Evolutionary conservation across 2,113 vertebrate genomes (phyloP).

Genomic region (Sylvietta virens): DNA sequence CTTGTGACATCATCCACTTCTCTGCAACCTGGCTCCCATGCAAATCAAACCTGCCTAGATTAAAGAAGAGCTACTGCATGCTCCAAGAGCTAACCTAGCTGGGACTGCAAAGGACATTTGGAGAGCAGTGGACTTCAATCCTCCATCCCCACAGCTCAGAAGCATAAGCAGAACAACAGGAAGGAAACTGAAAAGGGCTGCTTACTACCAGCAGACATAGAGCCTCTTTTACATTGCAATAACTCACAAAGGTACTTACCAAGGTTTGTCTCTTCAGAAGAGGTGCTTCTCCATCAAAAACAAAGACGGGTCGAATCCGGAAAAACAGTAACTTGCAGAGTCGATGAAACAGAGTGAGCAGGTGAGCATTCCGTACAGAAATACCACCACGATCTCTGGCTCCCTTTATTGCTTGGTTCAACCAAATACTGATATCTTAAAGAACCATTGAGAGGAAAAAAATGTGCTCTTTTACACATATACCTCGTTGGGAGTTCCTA

Average conservation of each 20-base stretch:
- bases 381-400: conserved; percentile 84
- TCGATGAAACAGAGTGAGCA: conserved; percentile 92
- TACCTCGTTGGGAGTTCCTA: neutral
- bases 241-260: conserved; percentile 68
- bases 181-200: neutral
- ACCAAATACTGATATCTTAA: conserved; percentile 98
- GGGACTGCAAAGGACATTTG: neutral
- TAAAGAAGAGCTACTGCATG: neutral
- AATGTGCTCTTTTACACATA: neutral
- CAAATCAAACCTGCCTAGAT: neutral
- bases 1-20: neutral
- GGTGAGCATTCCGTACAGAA: conserved; percentile 87
- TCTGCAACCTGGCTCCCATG: neutral
- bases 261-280: conserved; percentile 94
- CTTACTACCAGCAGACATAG: neutral
- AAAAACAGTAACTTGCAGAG: conserved; percentile 96
- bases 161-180: neutral
- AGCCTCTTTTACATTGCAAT: neutral
- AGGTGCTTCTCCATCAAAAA: conserved; percentile 95
- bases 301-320: conserved; percentile 90
- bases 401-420: conserved; percentile 96
- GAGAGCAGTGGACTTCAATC: neutral
- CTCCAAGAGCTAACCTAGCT: neutral
- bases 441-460: conserved; percentile 63
- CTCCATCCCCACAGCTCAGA: neutral